Base-by-base conservation (phyloP, 2,797 vertebrate species). In the Anas bernieri region DNA sequence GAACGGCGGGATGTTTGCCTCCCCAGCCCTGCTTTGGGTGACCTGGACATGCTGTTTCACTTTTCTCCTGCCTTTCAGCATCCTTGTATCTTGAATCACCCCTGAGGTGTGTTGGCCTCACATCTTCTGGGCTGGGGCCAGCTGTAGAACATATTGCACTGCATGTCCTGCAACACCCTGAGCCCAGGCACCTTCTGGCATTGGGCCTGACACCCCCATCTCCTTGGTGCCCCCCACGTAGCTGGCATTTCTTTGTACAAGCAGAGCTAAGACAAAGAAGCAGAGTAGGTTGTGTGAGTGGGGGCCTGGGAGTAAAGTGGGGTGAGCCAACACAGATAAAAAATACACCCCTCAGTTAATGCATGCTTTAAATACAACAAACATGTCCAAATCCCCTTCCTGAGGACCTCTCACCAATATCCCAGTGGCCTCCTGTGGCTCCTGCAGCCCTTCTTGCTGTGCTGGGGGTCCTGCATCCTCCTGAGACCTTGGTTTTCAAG, bases 151-250 rank as follows among this genome's bases (percentile, higher is more conserved):
- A 14, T 2, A 50, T 12, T 0, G 2, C 61, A 33, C 26, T 7
- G 39, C 13, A 50, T 45, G 62, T 37, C 61, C 61, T 68, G 50
- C 37, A 74, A 7, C 20, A 70, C 17, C 16, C 67, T 55, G 25
- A 2, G 2, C 17, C 72, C 1, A 2, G 9, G 37, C 33, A 43
- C 50, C 54, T 56, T 56, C 76, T 30, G 0, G 2, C 17, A 7
- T 2, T 41, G 37, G 25, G 16, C 13, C 10, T 21, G 62, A 83
- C 23, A 28, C 7, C 3, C 14, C 6, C 17, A 17, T 50, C 54
- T 78, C 1, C 0, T 17, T 6, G 55, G 20, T 7, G 15, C 18
- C 33, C 1, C 9, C 11, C 41, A 22, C 0, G 6, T 25, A 28
- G 18, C 46, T 67, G 17, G 23, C 16, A 5, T 39, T 80, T 50